Base-by-base conservation (phyloP, 1,140 invertebrate genomes). In the Probaryconus sp. region DNA sequence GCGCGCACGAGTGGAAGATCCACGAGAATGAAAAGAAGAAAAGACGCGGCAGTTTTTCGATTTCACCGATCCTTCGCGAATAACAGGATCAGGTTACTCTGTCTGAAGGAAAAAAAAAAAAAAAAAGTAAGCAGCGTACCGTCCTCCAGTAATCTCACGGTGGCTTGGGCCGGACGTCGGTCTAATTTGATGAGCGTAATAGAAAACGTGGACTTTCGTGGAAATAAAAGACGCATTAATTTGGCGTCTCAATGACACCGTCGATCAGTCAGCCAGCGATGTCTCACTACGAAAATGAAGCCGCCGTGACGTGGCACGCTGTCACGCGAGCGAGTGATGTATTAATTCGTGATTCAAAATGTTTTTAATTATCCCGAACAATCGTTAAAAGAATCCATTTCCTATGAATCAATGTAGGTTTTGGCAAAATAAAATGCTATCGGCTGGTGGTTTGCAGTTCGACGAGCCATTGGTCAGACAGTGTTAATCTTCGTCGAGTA, bases 31-130 rank as follows among this genome's bases (percentile, higher is more conserved):
- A 65, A 53, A 53, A 33, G 65, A 67, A 42, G 48, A 24, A 64
- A 48, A 24, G 53, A 71, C 28, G 31, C n/a, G 33, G 28, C 60
- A 56, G 40, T 45, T 64, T 53, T 51, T 42, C 24, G 63, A 74
- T 40, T 48, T 65, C 33, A 40, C 40, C 35, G 73, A 69, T 73
- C 70, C 60, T 67, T 53, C 81, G 80, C 79, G 77, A 81, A 80
- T 83, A 86, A 85, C 81, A 85, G 81, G 85, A 87, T 87, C 85
- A 84, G 74, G 80, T 85, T 86, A 82, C 84, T 71, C 75, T 75
- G 76, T 77, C 81, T 75, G 79, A 79, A 83, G 56, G 76, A 10
- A n/a, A n/a, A n/a, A n/a, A n/a, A n/a, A n/a, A n/a, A n/a, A n/a
- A n/a, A n/a, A n/a, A n/a, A n/a, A n/a, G n/a, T n/a, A n/a, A n/a